phyloP scores from a whole-genome alignment of 1,140 invertebrate genomes.

The Drosophila carrolli region DNA sequence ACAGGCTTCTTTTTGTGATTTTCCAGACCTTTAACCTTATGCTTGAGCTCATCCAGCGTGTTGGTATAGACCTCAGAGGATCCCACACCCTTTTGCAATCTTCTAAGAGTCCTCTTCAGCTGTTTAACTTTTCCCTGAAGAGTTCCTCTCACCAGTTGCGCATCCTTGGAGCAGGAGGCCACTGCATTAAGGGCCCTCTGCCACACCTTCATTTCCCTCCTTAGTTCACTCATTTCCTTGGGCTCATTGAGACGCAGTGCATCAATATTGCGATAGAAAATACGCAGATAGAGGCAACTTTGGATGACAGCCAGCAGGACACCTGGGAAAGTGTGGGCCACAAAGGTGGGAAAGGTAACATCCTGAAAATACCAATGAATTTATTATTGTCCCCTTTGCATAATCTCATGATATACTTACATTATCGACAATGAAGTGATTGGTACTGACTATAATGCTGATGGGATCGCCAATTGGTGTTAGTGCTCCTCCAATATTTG shows the following conservation, averaged over 20 bases:
- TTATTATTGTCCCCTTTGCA: not conserved
- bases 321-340: conserved; percentile 89
- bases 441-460: conserved; percentile 92
- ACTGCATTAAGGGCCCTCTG: conserved; percentile 89
- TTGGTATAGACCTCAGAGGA: conserved; percentile 87
- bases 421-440: conserved; percentile 87
- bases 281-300: conserved; percentile 87
- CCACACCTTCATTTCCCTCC: conserved; percentile 91
- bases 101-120: conserved; percentile 87
- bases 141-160: conserved; percentile 89
- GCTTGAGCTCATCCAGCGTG: conserved; percentile 88
- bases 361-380: conserved; percentile 85
- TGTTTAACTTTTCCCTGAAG: conserved; percentile 88
- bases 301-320: conserved; percentile 87
- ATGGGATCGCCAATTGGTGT: conserved; percentile 93
- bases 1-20: not conserved
- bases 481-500: conserved; percentile 92
- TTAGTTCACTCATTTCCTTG: conserved; percentile 88
- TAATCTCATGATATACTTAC: conserved; percentile 75
- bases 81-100: conserved; percentile 86
- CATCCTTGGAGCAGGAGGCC: conserved; percentile 90
- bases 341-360: conserved; percentile 89
- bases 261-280: conserved; percentile 87
- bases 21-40: conserved; percentile 77
- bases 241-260: conserved; percentile 88